A percentile compares a stretch with the other conserved stretches of the same genome.
Evolutionary conservation across 1,140 invertebrate genomes (phyloP).

Genomic region (Trissolcus basalis): DNA sequence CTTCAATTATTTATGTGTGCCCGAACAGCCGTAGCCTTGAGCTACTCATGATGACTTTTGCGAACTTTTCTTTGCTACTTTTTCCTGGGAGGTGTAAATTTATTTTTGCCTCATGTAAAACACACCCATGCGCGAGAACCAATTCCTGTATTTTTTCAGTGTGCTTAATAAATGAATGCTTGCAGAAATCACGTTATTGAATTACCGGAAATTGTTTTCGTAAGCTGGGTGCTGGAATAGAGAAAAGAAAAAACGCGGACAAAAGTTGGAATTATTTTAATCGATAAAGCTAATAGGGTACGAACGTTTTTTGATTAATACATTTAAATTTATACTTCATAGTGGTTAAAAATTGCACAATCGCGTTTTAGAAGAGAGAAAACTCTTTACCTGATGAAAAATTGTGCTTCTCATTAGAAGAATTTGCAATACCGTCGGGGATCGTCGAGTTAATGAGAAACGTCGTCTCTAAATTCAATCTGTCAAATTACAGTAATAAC

Average conservation of each 20-base stretch:
- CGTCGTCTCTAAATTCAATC: conserved; percentile 36
- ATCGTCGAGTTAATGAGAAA: conserved; percentile 24
- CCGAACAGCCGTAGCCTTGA: conserved; percentile 19
- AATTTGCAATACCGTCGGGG: background rate
- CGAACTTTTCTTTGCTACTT: conserved; percentile 12
- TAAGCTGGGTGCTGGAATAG: no score
- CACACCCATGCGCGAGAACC: conserved; percentile 9
- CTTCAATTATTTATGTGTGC: conserved; percentile 8
- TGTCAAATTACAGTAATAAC: conserved; percentile 36
- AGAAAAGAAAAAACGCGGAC: no score
- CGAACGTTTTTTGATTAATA: no score
- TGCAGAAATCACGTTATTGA: no score
- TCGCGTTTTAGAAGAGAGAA: no score
- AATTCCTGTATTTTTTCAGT: no score
- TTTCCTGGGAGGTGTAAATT: background rate
- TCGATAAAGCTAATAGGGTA: no score
- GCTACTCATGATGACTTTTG: conserved; percentile 15
- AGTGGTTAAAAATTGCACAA: no score
- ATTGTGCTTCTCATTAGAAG: conserved; percentile 27
- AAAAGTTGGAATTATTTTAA: background rate
- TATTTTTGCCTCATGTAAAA: conserved; percentile 15
- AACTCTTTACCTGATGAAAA: conserved; percentile 2
- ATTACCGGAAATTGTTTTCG: no score
- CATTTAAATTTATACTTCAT: no score
- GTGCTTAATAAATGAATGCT: no score